Evolutionary conservation across 2,113 vertebrate species (phyloP), one percentile per base, ranked within the genome.

Genomic region (Noctilio leporinus): DNA sequence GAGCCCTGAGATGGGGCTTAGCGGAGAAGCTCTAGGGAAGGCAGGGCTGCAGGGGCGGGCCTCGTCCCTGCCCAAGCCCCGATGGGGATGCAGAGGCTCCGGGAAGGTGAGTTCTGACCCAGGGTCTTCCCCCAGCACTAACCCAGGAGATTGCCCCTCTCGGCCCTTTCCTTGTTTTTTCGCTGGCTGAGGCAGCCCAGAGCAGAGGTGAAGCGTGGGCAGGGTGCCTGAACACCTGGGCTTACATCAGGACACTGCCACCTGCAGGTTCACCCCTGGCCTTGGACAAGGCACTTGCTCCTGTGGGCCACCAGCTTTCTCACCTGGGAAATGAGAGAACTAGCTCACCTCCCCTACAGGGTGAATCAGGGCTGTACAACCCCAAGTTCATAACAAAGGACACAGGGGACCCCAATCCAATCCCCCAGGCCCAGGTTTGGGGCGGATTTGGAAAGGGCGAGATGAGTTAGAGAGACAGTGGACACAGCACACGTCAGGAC

Each of bases 211-310:
- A 73, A 33, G 81, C 40, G 9, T 1, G 12, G 69, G 45, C 22
- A 33, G 11, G n/a, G 76, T 10, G 40, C 49, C 57, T 33, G 86
- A 69, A 53, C 28, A 11, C 19, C 45, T 40, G 75, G 81, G 65
- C 67, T 65, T n/a, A n/a, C 33, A 40, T 59, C 59, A 28, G 91
- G n/a, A 35, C 24, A 57, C 69, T 76, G 59, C 45, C 2, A 1
- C 78, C 78, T 89, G 57, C 75, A 57, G 24, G 33, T 30, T 22
- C 57, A 86, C 43, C 38, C 62, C 40, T 51, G 72, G 64, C 65
- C 55, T 80, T 55, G 26, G 45, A 67, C 86, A 95, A 96, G 92
- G 95, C 81, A 65, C 89, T 86, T 75, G 28, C 64, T 43, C 76
- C 73, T 33, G 17, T n/a, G 49, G 51, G 7, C 38, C 55, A 17